Evolutionary conservation across 2,113 vertebrate species (phyloP).

Genomic region (Chaetorhynchus papuensis): DNA sequence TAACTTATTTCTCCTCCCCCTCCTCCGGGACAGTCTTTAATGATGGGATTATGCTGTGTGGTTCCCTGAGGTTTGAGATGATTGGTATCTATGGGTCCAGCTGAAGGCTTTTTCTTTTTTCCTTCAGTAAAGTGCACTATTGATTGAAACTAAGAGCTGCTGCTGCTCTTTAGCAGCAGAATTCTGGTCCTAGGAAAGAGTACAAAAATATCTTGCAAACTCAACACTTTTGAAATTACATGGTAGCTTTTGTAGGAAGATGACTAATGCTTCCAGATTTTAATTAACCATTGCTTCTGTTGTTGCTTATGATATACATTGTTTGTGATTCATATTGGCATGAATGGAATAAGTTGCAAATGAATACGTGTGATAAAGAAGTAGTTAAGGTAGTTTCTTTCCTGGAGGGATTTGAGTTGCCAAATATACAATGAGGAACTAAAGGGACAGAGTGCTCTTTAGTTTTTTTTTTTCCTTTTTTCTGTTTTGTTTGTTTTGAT

Average conservation of each 20-base stretch:
- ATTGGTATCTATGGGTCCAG: not conserved
- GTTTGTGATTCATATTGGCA: not conserved
- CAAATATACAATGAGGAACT: not conserved
- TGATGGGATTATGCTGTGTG: not conserved
- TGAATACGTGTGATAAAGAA: not conserved
- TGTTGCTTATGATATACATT: not conserved
- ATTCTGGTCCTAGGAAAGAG: not conserved
- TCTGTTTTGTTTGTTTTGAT: not conserved
- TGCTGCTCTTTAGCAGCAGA: not conserved
- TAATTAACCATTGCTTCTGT: not conserved
- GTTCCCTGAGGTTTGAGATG: not conserved
- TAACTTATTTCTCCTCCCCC: not conserved
- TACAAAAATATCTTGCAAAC: not conserved
- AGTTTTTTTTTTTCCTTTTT: not conserved
- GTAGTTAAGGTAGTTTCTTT: not conserved
- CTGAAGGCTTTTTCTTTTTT: not conserved
- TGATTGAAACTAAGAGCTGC: not conserved
- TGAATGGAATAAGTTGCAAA: not conserved
- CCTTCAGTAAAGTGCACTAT: not conserved
- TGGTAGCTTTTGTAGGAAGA: not conserved
- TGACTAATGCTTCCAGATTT: not conserved
- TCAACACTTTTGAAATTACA: not conserved
- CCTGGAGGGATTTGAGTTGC: not conserved
- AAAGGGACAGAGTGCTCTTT: not conserved
- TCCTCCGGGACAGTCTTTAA: rapidly evolving